Base-by-base conservation (phyloP, 2,113 vertebrate species). In the Nematolebias whitei region DNA sequence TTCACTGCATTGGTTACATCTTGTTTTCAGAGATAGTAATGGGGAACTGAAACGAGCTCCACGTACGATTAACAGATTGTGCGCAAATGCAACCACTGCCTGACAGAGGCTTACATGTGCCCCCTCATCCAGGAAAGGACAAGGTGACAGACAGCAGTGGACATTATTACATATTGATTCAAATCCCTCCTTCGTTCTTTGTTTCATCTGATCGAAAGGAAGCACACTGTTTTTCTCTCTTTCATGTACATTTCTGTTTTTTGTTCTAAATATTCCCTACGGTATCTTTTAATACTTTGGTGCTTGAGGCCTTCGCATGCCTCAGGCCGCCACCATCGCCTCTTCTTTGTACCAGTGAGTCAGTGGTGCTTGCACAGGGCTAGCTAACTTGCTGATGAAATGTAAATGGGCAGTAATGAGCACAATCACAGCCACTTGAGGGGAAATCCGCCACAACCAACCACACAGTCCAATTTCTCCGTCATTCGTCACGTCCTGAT, bases 381-480 rank as follows among this genome's bases (percentile, higher is more conserved):
- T 85, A 86, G 83, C 94, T 95, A 93, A 94, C 94, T 91, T 88
- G 91, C 93, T 95, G 95, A 95, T 94, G 94, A 95, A 94, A 96
- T 96, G 95, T 94, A 95, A 96, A 96, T 95, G 94, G 93, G 89
- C 94, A 95, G 93, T 95, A 95, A 96, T 93, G 93, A 95, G 93
- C 91, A 92, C 92, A 95, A 92, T 94, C 92, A 93, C 89, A 90
- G 93, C 91, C 94, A 88, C 94, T 87, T 84, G 94, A 94, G 95
- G 87, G 81, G 90, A 58, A 86, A 85, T 16, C 58, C 44, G 67
- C 92, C 92, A 91, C 85, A 88, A 65, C 66, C 71, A 70, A 48
- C 26, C 43, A 29, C 16, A 91, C 89, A 89, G 86, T 86, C 74
- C 66, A 56, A 52, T 76, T 76, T 76, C 59, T 72, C 59, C 59